phyloP scores from a whole-genome alignment of 2,888 invertebrate genomes.

The Thera obeliscata region DNA sequence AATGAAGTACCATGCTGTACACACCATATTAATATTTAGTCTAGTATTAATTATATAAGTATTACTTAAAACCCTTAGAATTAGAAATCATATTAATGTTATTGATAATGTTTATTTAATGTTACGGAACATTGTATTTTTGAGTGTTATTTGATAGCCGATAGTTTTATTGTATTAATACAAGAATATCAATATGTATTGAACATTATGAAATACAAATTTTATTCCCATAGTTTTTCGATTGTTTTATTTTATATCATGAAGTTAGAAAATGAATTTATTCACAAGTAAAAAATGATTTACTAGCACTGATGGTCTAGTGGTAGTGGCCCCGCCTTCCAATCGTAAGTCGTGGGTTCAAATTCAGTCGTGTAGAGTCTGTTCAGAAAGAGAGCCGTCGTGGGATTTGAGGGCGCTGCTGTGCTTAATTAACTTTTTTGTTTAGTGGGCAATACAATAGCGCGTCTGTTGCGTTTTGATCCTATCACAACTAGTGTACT shows the following conservation, averaged over 20 bases:
- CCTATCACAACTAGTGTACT: too few relatives aligned
- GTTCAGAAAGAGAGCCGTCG: too few relatives aligned
- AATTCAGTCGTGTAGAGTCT: too few relatives aligned
- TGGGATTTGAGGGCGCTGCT: too few relatives aligned
- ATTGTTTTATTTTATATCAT: constrained; percentile 56
- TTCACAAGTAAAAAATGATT: too few relatives aligned
- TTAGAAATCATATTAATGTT: constrained; percentile 51
- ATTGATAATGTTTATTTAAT: constrained; percentile 64
- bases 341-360: too few relatives aligned
- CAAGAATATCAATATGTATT: constrained; percentile 74
- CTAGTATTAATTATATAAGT: constrained; percentile 36
- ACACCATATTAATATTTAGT: constrained; percentile 47
- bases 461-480: too few relatives aligned
- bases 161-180: constrained; percentile 81
- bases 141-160: constrained; percentile 78
- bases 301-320: too few relatives aligned
- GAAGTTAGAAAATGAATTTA: too few relatives aligned
- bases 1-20: constrained; percentile 57
- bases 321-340: too few relatives aligned
- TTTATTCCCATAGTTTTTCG: constrained; percentile 76
- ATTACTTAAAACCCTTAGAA: constrained; percentile 46
- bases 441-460: too few relatives aligned
- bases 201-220: constrained; percentile 80
- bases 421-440: too few relatives aligned
- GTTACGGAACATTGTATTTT: constrained; percentile 79